Percentiles rank a stretch among this genome's conserved stretches.
These are phyloP conservation scores for Centropus bengalensis DNA, from an alignment of 2,113 vertebrate genomes.

Conservation along the genomic window DNA sequence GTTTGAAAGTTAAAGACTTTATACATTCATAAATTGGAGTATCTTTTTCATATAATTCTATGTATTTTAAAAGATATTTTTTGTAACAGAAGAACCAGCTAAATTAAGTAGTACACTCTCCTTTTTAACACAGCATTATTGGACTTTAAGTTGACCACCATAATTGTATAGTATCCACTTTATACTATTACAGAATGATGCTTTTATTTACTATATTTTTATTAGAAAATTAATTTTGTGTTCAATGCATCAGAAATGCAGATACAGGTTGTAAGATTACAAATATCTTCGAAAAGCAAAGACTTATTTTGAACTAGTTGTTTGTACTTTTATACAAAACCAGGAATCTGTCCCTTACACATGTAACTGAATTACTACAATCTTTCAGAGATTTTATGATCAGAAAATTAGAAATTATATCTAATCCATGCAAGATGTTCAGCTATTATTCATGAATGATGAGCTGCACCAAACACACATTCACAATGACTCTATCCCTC, in stretches of 20 bases:
- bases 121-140: conserved; percentile 12
- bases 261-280: neutral
- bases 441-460: neutral
- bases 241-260: neutral
- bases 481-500: neutral
- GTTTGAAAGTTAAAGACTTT: neutral
- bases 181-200: neutral
- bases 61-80: too few species aligned
- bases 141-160: conserved; percentile 40
- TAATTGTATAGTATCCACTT: conserved; percentile 10
- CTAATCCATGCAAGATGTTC: neutral
- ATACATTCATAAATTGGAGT: neutral
- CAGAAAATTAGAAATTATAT: neutral
- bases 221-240: conserved; percentile 7
- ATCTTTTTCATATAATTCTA: neutral
- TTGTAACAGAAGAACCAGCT: too few species aligned
- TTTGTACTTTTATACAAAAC: neutral
- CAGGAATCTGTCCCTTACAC: neutral
- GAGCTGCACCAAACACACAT: neutral
- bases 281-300: neutral
- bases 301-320: neutral
- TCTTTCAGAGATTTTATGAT: neutral
- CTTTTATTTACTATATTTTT: conserved; percentile 41
- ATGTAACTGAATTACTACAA: neutral
- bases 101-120: neutral